phyloP scores from a whole-genome alignment of 2,888 invertebrate species.

The Napeogenes inachia region DNA sequence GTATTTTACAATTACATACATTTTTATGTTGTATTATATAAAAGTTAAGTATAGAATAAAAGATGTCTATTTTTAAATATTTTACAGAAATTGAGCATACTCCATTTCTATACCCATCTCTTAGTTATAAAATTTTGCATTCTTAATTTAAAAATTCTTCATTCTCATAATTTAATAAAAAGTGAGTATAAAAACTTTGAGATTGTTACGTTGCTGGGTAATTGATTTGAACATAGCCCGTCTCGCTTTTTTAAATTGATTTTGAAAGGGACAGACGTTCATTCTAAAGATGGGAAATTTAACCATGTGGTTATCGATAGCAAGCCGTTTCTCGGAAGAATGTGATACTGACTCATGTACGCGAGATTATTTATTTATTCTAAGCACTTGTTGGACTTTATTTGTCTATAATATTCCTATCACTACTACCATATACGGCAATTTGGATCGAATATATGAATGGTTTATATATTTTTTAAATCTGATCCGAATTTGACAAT shows the following conservation, averaged over 20 bases:
- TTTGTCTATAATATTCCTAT: slow-evolving; percentile 1
- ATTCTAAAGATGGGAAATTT: slow-evolving; percentile 24
- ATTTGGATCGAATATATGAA: neutral
- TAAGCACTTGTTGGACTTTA: neutral
- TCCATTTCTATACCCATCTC: too few species aligned
- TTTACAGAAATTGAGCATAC: too few species aligned
- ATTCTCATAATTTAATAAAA: slow-evolving; percentile 8
- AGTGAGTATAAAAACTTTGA: slow-evolving; percentile 19
- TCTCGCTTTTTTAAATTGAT: slow-evolving; percentile 16
- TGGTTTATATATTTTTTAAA: slow-evolving; percentile 1
- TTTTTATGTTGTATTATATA: too few species aligned
- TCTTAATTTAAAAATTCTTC: too few species aligned
- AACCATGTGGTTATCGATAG: slow-evolving; percentile 25
- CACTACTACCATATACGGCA: neutral
- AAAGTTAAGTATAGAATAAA: too few species aligned
- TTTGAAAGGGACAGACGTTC: slow-evolving; percentile 19
- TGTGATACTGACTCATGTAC: slow-evolving; percentile 21
- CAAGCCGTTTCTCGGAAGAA: slow-evolving; percentile 22
- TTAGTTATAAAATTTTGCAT: too few species aligned
- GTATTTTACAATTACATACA: too few species aligned
- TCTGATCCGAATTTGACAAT: neutral
- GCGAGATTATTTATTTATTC: slow-evolving; percentile 14
- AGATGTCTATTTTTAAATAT: too few species aligned
- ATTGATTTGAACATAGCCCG: slow-evolving; percentile 23
- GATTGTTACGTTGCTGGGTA: slow-evolving; percentile 17